Base-by-base conservation (phyloP, 2,888 invertebrate genomes). In the Diplazon laetatorius region DNA sequence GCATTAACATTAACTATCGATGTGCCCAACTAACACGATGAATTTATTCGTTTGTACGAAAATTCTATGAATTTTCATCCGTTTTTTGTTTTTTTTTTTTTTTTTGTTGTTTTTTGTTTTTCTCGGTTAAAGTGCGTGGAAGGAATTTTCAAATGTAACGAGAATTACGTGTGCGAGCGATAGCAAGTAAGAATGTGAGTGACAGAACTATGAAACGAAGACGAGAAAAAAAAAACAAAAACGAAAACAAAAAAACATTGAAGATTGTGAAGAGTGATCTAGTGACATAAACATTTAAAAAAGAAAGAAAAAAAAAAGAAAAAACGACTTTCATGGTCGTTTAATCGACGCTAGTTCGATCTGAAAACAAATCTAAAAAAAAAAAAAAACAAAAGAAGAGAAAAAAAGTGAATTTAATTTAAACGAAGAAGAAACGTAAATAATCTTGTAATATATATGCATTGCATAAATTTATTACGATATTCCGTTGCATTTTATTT, bases 401-500 rank as follows among this genome's bases (percentile, higher is more conserved):
- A 62, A 52, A 66, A 78, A 84, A 55, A 46, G 5, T 35, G 10
- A 37, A 44, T 63, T 14, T 39, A 12, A 25, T 14, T 20, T 55
- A 25, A 59, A 59, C n/a, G 16, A 50, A 69, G 16, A 50, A 69
- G 37, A 69, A 73, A 63, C 68, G 39, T 35, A 71, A 48, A 57
- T 52, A 59, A 69, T 52, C 52, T 59, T 70, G 63, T 59, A 60
- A 70, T 66, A 65, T 70, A 52, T 85, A 86, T 77, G 80, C 79
- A 84, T 84, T 83, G 83, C 85, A 86, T 85, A 83, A 83, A 85
- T 85, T 84, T 81, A 84, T 84, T 82, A 83, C 72, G 77, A 70
- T 80, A 80, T 79, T 76, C n/a, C 20, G 72, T 52, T 35, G 35
- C 55, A 59, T 30, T 52, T 68, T 65, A 35, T 66, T 60, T n/a